Evolutionary conservation across 2,797 vertebrate genomes (phyloP), one percentile per base, ranked within the genome.

Genomic region (Labeo calbasu): DNA sequence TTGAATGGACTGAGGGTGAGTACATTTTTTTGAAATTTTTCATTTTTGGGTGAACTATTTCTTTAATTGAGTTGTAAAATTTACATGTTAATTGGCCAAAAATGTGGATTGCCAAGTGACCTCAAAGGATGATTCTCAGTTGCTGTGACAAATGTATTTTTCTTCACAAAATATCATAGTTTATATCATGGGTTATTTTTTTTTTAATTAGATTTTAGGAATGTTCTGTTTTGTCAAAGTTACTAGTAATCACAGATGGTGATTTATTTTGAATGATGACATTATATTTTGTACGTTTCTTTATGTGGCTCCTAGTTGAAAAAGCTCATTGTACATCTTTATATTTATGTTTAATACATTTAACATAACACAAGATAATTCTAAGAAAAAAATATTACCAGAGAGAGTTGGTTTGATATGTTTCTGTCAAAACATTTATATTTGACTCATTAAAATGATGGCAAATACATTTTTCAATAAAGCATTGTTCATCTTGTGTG

Each of bases 381-480:
- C 32, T 55, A 17, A 28, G 46, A 8, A 70, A 25, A 32, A 32
- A 53, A 21, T 17, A 59, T 23, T 51, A 1, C 23, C 25, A 32
- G 63, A 40, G 10, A 21, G 32, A 69, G n/a, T 48, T 28, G 55
- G 36, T 25, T 46, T 77, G 75, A 46, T 77, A 25, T 46, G 40
- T 77, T 63, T 59, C 21, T 77, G n/a, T 28, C 15, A 28, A 46
- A 46, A 46, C 5, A 48, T 61, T 77, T 25, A 17, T 77, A 19
- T 40, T 53, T 51, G 46, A 50, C 51, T 68, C 8, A 40, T 69
- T 28, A 79, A 36, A 68, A 40, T 40, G 3, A n/a, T 79, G 46
- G 61, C 46, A 36, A 79, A n/a, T 79, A 65, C 61, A 23, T 48
- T 61, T 77, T 77, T 46, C 75, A 77, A 77, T 77, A 77, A 76